Percentiles rank a stretch among this genome's conserved stretches.
Evolutionary conservation across 2,888 invertebrate genomes (phyloP).

Genomic region (Mimumesa dahlbomi): DNA sequence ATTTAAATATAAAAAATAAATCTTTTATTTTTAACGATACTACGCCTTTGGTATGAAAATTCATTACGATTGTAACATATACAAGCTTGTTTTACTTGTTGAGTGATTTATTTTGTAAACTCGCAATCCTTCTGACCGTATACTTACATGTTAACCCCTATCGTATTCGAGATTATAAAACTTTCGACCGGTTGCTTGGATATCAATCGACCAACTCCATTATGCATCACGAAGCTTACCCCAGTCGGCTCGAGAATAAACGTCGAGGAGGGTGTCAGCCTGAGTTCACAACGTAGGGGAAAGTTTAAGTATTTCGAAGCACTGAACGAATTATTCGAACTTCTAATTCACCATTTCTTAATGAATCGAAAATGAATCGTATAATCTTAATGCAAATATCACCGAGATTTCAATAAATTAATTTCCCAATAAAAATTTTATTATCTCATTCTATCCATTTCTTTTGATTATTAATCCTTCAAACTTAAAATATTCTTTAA

Average conservation of each 20-base stretch:
- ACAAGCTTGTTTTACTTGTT: neutral
- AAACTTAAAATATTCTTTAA: too few species aligned
- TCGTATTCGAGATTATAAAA: conserved; percentile 43
- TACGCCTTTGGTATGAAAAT: too few species aligned
- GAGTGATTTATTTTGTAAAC: too few species aligned
- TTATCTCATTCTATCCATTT: too few species aligned
- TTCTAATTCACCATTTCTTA: conserved; percentile 22
- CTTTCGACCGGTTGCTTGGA: conserved; percentile 46
- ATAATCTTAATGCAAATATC: too few species aligned
- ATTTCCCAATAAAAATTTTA: too few species aligned
- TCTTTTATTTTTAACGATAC: too few species aligned
- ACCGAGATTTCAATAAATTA: too few species aligned
- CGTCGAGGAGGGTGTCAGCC: conserved; percentile 44
- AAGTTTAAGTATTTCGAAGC: conserved; percentile 45
- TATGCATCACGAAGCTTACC: conserved; percentile 52
- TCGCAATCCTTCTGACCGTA: conserved; percentile 6
- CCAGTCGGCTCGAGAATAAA: conserved; percentile 42
- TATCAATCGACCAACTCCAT: conserved; percentile 54
- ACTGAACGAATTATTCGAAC: conserved; percentile 31
- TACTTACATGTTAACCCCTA: conserved; percentile 26
- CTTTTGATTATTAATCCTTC: too few species aligned
- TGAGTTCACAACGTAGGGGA: conserved; percentile 44
- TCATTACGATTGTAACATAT: too few species aligned
- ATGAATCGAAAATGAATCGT: conserved; percentile 24
- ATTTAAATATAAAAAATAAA: too few species aligned